Conservation (phyloP, 2,797 vertebrate genomes). For the Columba guinea region DNA sequence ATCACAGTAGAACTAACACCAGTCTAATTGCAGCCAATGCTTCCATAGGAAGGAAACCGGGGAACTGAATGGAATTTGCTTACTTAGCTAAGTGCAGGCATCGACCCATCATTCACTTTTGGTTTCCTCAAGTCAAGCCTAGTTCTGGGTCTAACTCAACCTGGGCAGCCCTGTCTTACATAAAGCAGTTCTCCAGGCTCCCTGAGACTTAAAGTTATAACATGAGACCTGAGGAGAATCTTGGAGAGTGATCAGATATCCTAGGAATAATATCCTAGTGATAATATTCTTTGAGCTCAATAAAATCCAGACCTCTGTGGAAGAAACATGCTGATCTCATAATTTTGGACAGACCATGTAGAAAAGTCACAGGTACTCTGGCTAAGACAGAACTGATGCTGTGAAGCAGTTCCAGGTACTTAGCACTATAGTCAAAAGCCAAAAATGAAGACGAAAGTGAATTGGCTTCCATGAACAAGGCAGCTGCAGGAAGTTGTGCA, state of each 20-base stretch:
- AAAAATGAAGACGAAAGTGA: neutral
- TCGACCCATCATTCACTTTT: neutral
- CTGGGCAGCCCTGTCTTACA: neutral
- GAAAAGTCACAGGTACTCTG: neutral
- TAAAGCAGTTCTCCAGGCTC: neutral
- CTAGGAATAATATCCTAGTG: neutral
- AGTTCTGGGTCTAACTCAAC: neutral
- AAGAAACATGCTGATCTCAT: neutral
- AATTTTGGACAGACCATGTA: neutral
- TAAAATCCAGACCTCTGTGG: neutral
- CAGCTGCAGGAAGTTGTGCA: neutral
- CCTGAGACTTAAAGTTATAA: neutral
- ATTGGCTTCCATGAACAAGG: neutral
- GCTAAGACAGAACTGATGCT: neutral
- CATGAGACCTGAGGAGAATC: neutral
- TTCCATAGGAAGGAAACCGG: neutral
- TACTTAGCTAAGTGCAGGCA: neutral
- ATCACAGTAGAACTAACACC: neutral
- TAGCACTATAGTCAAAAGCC: neutral
- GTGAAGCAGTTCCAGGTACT: neutral
- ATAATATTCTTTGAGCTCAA: neutral
- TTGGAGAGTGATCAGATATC: neutral
- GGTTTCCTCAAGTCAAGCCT: neutral
- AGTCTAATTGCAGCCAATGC: neutral
- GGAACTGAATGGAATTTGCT: slow-evolving; percentile 4